These are phyloP conservation scores for Odontocolon sp. DNA, from an alignment of 2,888 invertebrate species.

Conservation along the genomic window DNA sequence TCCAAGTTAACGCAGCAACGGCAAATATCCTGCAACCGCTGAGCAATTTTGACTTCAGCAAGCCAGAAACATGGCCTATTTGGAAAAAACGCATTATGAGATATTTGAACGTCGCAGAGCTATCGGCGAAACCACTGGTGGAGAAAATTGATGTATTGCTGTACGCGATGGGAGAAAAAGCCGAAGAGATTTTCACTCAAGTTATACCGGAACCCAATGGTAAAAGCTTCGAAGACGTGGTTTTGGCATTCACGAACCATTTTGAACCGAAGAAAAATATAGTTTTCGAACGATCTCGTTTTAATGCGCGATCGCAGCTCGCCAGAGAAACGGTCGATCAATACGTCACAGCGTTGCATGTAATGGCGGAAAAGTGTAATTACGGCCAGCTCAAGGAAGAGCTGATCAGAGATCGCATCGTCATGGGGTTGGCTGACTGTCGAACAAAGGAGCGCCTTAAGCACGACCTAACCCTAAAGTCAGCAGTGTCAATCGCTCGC, in stretches of 20 bases:
- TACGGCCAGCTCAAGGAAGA: conserved; percentile 64
- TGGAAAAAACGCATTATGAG: conserved; percentile 32
- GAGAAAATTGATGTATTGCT: conserved; percentile 27
- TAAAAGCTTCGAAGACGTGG: conserved; percentile 17
- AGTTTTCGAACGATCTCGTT: conserved; percentile 38
- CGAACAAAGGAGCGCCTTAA: conserved; percentile 63
- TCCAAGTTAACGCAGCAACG: neutral
- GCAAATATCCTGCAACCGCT: conserved; percentile 20
- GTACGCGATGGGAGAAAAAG: conserved; percentile 36
- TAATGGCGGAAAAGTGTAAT: conserved; percentile 63
- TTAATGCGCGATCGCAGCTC: conserved; percentile 37
- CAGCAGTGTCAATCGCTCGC: conserved; percentile 58
- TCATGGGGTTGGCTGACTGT: conserved; percentile 65
- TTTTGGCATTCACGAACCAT: conserved; percentile 11
- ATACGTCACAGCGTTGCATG: conserved; percentile 52
- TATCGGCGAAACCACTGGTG: conserved; percentile 10
- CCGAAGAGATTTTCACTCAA: conserved; percentile 32
- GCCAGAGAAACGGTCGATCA: conserved; percentile 35
- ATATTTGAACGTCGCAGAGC: conserved; percentile 18
- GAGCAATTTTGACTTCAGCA: conserved; percentile 28
- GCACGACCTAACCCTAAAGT: conserved; percentile 63
- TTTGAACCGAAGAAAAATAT: conserved; percentile 45
- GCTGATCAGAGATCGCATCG: conserved; percentile 68
- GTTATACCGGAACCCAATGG: conserved; percentile 7
- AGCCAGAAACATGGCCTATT: conserved; percentile 18